These are phyloP conservation scores for Xyrauchen texanus DNA, from an alignment of 2,113 vertebrate species.

Conservation along the genomic window DNA sequence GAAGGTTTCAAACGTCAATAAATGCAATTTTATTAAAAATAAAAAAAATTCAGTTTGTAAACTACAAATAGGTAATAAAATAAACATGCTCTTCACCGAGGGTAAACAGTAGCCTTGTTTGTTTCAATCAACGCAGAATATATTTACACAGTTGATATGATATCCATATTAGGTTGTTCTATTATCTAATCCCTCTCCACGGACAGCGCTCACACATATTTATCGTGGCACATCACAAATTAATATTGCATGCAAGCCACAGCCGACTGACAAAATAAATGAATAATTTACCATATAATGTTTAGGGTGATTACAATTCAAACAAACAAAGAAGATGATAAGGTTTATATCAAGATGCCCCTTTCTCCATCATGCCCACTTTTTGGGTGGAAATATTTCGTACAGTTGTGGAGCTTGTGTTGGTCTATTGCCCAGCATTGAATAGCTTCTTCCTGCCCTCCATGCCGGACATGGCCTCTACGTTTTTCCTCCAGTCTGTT, in stretches of 20 bases:
- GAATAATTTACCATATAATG: constrained; percentile 29
- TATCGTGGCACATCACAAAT: not conserved
- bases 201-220: constrained; percentile 15
- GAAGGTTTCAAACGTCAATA: not conserved
- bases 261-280: constrained; percentile 21
- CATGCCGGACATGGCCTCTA: constrained; percentile 72
- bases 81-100: not conserved
- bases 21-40: constrained; percentile 9
- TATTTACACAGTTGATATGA: constrained; percentile 50
- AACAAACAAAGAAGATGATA: not conserved
- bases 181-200: constrained; percentile 7
- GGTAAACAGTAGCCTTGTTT: constrained; percentile 31
- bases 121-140: constrained; percentile 42
- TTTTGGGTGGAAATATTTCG: not conserved
- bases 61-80: constrained; percentile 20
- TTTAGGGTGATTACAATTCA: constrained; percentile 31
- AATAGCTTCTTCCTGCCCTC: constrained; percentile 73
- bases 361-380: not conserved
- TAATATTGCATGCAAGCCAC: constrained; percentile 3
- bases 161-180: constrained; percentile 11
- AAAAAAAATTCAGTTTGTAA: not conserved
- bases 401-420: not conserved
- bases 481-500: constrained; percentile 71
- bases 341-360: not conserved
- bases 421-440: constrained; percentile 55